Percentiles rank a stretch among this genome's conserved stretches.
Evolutionary conservation across 2,113 vertebrate genomes (phyloP).

Genomic region (Riparia riparia): DNA sequence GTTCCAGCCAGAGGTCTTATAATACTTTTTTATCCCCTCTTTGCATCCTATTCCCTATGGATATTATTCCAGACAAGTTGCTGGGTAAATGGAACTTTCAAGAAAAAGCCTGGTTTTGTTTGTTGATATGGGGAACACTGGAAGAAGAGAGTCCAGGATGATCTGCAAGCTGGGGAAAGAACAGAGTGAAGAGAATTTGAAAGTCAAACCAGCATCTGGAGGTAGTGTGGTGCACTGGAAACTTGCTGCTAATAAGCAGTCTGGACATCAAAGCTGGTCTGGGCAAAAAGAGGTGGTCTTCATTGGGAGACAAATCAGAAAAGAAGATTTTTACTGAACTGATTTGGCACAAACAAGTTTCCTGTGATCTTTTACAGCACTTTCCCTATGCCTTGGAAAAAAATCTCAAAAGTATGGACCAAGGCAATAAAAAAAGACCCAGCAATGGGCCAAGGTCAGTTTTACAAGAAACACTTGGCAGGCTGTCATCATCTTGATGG

Average conservation of each 20-base stretch:
- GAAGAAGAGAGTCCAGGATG: not conserved
- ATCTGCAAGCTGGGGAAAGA: not conserved
- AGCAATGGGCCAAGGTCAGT: not conserved
- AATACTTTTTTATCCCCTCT: not conserved
- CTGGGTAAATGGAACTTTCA: not conserved
- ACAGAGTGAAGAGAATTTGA: accelerated
- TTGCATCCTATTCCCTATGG: not conserved
- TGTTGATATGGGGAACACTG: not conserved
- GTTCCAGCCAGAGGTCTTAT: not conserved
- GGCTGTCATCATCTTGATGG: not conserved
- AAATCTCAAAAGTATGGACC: not conserved
- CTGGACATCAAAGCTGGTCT: not conserved
- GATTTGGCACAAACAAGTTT: not conserved
- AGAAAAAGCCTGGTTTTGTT: not conserved
- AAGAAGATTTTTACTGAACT: not conserved
- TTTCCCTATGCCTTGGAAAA: not conserved
- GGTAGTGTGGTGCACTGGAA: not conserved
- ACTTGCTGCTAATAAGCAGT: not conserved
- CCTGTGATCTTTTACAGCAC: not conserved
- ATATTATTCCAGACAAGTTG: not conserved
- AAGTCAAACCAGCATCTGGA: not conserved
- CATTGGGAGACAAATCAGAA: not conserved
- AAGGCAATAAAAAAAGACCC: not conserved
- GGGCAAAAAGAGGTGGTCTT: not conserved
- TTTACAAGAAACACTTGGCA: not conserved